phyloP scores from a whole-genome alignment of 2,113 vertebrate species.

The Gymnogyps californianus region DNA sequence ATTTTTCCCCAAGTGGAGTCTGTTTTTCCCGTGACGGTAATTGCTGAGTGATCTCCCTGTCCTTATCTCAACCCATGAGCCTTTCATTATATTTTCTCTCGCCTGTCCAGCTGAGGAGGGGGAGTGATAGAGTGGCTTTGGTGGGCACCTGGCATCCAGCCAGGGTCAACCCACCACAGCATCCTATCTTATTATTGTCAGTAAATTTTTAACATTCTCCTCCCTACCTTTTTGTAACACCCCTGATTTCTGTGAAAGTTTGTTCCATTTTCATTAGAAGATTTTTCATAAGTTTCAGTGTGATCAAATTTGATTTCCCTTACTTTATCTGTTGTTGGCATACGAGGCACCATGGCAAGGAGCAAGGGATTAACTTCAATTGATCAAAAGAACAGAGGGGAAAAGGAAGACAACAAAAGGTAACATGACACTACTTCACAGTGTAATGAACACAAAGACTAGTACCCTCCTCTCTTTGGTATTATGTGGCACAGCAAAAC shows the following conservation, averaged over 20 bases:
- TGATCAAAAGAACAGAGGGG: not conserved
- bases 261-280: not conserved
- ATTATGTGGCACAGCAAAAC: not conserved
- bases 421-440: not conserved
- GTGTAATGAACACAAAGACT: not conserved
- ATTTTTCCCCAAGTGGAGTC: no score
- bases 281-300: not conserved
- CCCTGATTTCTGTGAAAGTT: not conserved
- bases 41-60: no score
- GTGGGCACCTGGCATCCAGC: no score
- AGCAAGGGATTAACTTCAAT: not conserved
- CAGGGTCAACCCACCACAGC: no score
- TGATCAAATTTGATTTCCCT: not conserved
- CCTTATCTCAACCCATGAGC: no score
- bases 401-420: not conserved
- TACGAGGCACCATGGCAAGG: not conserved
- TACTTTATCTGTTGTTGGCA: not conserved
- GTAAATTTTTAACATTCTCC: not conserved
- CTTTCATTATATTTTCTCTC: no score
- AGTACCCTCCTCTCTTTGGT: not conserved
- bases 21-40: no score
- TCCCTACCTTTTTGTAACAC: not conserved
- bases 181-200: not conserved
- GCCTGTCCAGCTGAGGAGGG: no score
- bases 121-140: no score